Evolutionary conservation across 2,797 vertebrate species (phyloP), one percentile per base, ranked within the genome.

Genomic region (Molossus alvarezi): DNA sequence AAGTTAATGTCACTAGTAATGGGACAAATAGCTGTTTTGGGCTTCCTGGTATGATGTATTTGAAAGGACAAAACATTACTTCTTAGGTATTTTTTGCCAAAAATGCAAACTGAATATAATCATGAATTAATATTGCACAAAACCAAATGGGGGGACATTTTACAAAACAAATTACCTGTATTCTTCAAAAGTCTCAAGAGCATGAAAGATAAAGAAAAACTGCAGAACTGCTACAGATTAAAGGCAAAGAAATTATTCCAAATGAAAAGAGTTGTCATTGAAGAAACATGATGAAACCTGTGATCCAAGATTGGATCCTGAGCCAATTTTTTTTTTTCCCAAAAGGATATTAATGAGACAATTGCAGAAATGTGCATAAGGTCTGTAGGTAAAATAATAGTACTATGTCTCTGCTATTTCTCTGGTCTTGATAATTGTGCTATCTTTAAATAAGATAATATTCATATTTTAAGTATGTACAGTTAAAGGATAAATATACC

Each of bases 31-130:
- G 29, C 1, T 69, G 27, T 77, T 89, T 67, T 55, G 55, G 29
- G 11, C 5, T 11, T 27, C 20, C 48, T 83, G 23, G 72, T 83
- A 51, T 45, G 23, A 71, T 69, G 1, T 75, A 48, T 86, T 91
- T 88, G 60, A 75, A 87, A 79, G 79, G 13, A 85, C 17, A 72
- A 79, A 65, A 37, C 2, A 25, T 77, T 55, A 71, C 41, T 95
- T 86, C 37, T 73, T 81, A 73, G n/a, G 3, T 76, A 55, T 95
- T 94, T n/a, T 60, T 60, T 85, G 62, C 13, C 81, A 88, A 85
- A 92, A 91, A 91, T 89, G n/a, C 33, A 51, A 77, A 90, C 17
- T 84, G 62, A 84, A 72, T 90, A 4, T 81, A 92, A 65, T 80
- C 41, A 27, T 75, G 37, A 88, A 27, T 37, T 85, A 94, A 76